Conservation (phyloP, 2,888 invertebrate species). For the Bursaphelenchus okinawaensis region DNA sequence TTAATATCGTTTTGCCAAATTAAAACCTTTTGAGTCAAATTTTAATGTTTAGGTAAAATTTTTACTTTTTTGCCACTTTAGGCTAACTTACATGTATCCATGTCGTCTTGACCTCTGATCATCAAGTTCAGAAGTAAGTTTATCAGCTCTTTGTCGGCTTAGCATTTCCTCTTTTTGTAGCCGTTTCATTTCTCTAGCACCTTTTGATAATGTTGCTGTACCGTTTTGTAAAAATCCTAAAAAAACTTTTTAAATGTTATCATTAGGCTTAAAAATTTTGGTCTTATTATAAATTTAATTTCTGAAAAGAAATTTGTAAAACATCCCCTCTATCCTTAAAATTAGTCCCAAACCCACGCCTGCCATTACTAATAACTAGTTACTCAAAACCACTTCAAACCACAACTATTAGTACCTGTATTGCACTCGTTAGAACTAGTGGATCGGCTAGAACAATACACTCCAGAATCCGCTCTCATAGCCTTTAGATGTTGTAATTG, state of each 20-base stretch:
- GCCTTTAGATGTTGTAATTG: background rate
- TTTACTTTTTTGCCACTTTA: no score
- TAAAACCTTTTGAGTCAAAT: no score
- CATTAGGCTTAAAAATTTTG: no score
- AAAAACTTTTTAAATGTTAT: background rate
- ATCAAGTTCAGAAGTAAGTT: conserved; percentile 40
- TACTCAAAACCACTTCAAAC: no score
- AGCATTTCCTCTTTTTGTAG: conserved; percentile 39
- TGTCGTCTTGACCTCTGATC: conserved; percentile 40
- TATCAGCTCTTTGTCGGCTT: conserved; percentile 34
- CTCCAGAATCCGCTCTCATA: background rate
- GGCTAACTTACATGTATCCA: conserved; percentile 40
- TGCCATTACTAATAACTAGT: background rate
- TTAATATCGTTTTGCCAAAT: no score
- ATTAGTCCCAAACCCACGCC: no score
- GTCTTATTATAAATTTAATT: no score
- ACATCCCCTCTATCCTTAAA: no score
- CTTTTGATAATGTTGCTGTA: background rate
- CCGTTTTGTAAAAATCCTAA: conserved; percentile 3
- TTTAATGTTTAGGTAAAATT: background rate
- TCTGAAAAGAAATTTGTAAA: no score
- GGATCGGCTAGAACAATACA: background rate
- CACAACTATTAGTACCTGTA: background rate
- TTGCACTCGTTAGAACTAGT: conserved; percentile 9
- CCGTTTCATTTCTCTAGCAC: conserved; percentile 8